Evolutionary conservation across 2,113 vertebrate genomes (phyloP).

Genomic region (Chionodraco myersi): DNA sequence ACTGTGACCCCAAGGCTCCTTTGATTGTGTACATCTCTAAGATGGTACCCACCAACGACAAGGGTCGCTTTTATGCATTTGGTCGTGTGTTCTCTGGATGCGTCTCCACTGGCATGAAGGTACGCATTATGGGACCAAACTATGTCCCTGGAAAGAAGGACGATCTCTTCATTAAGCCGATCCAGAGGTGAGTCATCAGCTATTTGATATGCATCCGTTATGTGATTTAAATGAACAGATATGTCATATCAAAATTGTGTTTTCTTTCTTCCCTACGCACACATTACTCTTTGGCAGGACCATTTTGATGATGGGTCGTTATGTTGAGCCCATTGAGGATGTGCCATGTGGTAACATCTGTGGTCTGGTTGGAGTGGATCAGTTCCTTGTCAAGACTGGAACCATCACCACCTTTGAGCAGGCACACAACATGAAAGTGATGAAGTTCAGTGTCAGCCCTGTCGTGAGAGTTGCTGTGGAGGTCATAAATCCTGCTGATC

Average conservation of each 20-base stretch:
- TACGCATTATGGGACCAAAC: slow-evolving; percentile 98
- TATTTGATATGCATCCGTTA: not conserved
- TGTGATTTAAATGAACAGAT: not conserved
- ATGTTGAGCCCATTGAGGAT: slow-evolving; percentile 94
- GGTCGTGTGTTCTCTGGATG: slow-evolving; percentile 94
- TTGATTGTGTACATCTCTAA: slow-evolving; percentile 99
- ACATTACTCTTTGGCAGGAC: slow-evolving; percentile 81
- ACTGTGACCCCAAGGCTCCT: slow-evolving; percentile 93
- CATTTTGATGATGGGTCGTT: slow-evolving; percentile 98
- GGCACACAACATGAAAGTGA: slow-evolving; percentile 96
- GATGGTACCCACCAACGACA: slow-evolving; percentile 97
- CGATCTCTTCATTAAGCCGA: slow-evolving; percentile 94
- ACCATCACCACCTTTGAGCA: slow-evolving; percentile 96
- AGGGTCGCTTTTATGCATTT: slow-evolving; percentile 96
- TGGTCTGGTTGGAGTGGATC: slow-evolving; percentile 94
- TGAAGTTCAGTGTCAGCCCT: slow-evolving; percentile 98
- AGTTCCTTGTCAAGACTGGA: slow-evolving; percentile 95
- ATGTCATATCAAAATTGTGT: not conserved
- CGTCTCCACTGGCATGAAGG: slow-evolving; percentile 93
- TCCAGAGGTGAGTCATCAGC: slow-evolving; percentile 89
- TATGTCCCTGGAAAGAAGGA: slow-evolving; percentile 96
- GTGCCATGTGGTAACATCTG: slow-evolving; percentile 98
- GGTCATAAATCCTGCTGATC: slow-evolving; percentile 93
- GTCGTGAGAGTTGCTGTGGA: slow-evolving; percentile 95
- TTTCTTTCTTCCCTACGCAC: not conserved